A percentile compares a stretch with the other conserved stretches of the same genome.
Evolutionary conservation across 2,888 invertebrate species (phyloP).

Genomic region (Nomada hirtipes): DNA sequence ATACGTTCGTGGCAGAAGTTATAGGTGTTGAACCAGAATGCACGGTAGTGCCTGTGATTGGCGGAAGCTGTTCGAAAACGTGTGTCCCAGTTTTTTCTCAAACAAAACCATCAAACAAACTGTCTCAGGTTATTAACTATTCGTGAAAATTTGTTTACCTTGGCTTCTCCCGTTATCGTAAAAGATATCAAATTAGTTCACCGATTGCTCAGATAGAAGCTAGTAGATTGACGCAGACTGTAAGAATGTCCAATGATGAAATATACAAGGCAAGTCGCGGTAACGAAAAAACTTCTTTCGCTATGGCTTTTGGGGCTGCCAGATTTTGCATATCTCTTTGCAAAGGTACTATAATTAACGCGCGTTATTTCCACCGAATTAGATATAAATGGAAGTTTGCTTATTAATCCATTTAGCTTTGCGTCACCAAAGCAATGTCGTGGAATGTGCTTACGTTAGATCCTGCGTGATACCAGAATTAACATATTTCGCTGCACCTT

Average conservation of each 20-base stretch:
- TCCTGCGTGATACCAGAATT: constrained; percentile 76
- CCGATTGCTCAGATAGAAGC: constrained; percentile 84
- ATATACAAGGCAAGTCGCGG: constrained; percentile 87
- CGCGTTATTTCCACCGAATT: neutral
- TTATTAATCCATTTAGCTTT: constrained; percentile 41
- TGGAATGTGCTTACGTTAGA: constrained; percentile 78
- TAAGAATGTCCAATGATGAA: constrained; percentile 87
- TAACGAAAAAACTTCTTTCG: constrained; percentile 86
- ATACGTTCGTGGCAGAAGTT: constrained; percentile 90
- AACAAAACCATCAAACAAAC: constrained; percentile 85
- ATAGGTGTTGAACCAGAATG: constrained; percentile 87
- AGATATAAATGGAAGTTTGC: neutral
- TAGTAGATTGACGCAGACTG: constrained; percentile 67
- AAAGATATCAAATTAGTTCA: neutral
- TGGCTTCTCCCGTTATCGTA: neutral
- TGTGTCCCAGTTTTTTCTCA: constrained; percentile 92
- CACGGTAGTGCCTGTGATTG: constrained; percentile 90
- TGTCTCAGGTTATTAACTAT: constrained; percentile 66
- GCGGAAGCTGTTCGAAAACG: constrained; percentile 91
- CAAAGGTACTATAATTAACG: constrained; percentile 80
- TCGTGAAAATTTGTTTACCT: neutral
- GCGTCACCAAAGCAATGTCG: constrained; percentile 66
- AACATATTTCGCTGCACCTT: constrained; percentile 76
- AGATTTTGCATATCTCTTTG: constrained; percentile 86
- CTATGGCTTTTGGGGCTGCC: constrained; percentile 88